A percentile compares a stretch with the other conserved stretches of the same genome.
phyloP scores from a whole-genome alignment of 2,797 vertebrate genomes.

The Ispidina lecontei region DNA sequence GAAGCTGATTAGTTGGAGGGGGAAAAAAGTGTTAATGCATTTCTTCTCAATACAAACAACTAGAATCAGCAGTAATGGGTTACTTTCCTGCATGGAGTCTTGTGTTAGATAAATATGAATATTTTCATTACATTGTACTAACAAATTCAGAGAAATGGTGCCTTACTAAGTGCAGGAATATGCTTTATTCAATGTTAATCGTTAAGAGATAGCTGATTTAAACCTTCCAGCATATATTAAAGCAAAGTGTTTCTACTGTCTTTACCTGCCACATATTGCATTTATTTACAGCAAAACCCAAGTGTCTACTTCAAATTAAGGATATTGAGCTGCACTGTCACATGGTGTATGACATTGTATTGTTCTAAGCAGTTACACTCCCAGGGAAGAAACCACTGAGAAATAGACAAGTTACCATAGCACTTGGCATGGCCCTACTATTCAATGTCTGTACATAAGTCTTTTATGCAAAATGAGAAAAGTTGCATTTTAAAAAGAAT shows the following conservation, averaged over 20 bases:
- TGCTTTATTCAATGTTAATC: not conserved
- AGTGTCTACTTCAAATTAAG: not conserved
- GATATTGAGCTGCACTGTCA: not conserved
- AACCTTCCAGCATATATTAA: not conserved
- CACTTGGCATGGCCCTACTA: not conserved
- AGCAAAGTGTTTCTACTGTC: not conserved
- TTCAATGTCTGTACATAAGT: not conserved
- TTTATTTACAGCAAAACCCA: not conserved
- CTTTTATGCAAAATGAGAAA: not conserved
- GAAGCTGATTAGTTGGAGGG: not conserved
- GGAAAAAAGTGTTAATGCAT: not conserved
- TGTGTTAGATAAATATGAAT: not conserved
- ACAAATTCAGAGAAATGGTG: not conserved
- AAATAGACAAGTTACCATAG: not conserved
- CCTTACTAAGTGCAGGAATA: not conserved
- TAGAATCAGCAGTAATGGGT: not conserved
- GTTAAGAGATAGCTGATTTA: not conserved
- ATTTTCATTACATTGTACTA: not conserved
- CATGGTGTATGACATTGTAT: not conserved
- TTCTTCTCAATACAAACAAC: constrained; percentile 3
- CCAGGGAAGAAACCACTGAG: not conserved
- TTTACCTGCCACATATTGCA: not conserved
- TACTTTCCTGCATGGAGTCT: constrained; percentile 6
- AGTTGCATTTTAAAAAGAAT: not conserved
- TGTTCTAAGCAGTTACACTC: not conserved